Evolutionary conservation across 2,113 vertebrate genomes (phyloP).

Genomic region (Condylura cristata): DNA sequence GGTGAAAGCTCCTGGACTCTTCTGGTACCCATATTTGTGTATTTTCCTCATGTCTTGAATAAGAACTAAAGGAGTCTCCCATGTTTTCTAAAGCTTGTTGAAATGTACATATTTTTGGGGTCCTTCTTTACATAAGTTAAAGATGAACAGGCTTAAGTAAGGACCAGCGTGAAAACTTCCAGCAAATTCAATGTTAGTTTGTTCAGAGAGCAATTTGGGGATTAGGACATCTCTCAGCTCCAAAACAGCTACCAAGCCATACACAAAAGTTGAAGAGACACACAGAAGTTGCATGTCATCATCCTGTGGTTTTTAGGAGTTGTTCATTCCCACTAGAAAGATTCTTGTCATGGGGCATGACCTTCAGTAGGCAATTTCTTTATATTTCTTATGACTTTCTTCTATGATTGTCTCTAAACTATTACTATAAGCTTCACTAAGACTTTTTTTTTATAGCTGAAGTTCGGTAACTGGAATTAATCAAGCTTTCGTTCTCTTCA

Average conservation of each 20-base stretch:
- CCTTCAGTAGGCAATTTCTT: conserved; percentile 33
- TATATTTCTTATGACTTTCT: neutral
- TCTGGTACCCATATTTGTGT: neutral
- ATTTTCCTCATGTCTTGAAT: neutral
- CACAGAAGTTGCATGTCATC: neutral
- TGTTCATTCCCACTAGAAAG: neutral
- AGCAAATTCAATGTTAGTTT: conserved; percentile 19
- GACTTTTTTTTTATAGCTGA: neutral
- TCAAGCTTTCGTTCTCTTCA: conserved; percentile 13
- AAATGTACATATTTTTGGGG: neutral
- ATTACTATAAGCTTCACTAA: neutral
- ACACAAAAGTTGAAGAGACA: neutral
- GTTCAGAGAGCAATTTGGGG: neutral
- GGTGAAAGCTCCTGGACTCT: neutral
- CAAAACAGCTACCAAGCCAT: conserved; percentile 13
- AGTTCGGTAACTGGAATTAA: neutral
- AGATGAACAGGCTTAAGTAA: neutral
- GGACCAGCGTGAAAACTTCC: neutral
- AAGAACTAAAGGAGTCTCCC: neutral
- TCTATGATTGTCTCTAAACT: neutral
- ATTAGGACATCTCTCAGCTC: conserved; percentile 7
- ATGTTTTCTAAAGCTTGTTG: conserved; percentile 25
- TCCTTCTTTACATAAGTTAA: neutral
- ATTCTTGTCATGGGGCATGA: neutral
- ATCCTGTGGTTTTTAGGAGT: neutral